A percentile compares a stretch with the other conserved stretches of the same genome.
Evolutionary conservation across 2,113 vertebrate species (phyloP).

Genomic region (Platycercus adscitus): DNA sequence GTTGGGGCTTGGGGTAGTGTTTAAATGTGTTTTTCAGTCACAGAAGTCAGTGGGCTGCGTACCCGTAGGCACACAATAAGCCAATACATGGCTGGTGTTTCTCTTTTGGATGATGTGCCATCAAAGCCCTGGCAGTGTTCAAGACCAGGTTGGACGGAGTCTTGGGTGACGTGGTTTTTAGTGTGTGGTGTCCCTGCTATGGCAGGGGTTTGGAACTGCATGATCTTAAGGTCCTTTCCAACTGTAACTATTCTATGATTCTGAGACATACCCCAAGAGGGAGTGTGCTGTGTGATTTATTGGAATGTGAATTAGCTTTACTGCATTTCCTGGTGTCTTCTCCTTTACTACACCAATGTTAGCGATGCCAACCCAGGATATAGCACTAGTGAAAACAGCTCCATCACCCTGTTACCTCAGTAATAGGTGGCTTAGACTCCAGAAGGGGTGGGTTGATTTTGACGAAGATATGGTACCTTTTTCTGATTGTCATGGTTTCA

Average conservation of each 20-base stretch:
- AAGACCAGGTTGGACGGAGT: neutral
- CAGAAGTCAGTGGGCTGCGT: neutral
- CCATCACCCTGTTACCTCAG: neutral
- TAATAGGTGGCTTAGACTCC: neutral
- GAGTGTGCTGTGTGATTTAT: neutral
- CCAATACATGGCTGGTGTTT: neutral
- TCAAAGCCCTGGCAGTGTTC: neutral
- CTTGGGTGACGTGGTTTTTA: neutral
- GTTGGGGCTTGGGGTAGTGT: neutral
- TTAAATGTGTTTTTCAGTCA: neutral
- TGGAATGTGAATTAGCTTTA: neutral
- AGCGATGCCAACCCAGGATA: neutral
- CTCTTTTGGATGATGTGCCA: neutral
- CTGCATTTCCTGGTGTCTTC: neutral
- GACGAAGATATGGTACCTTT: neutral
- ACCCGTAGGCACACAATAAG: neutral
- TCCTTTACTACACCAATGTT: rapidly evolving
- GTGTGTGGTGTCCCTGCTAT: neutral
- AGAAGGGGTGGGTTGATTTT: neutral
- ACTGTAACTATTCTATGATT: neutral
- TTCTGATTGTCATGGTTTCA: neutral
- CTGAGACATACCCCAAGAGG: neutral
- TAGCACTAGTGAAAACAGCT: neutral
- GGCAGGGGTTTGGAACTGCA: neutral
- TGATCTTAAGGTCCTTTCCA: neutral